Percentiles rank a stretch among this genome's conserved stretches.
Conservation (phyloP, 2,113 vertebrate genomes). For the Vimba vimba region DNA sequence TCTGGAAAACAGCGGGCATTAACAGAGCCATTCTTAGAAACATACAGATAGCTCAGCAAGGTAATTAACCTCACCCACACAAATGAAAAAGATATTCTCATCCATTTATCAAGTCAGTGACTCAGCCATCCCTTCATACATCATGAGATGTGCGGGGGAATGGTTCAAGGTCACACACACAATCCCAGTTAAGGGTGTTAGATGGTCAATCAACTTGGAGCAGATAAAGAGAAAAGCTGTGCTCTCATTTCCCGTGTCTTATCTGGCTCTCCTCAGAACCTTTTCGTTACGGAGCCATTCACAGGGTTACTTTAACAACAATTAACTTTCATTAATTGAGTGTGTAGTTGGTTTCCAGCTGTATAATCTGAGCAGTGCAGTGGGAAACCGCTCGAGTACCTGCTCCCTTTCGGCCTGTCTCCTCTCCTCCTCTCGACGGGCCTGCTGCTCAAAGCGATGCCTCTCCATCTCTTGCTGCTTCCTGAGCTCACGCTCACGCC, state of each 20-base stretch:
- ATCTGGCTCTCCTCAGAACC: slow-evolving; percentile 22
- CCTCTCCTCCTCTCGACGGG: slow-evolving; percentile 90
- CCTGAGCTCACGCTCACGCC: slow-evolving; percentile 88
- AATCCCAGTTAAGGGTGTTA: background rate
- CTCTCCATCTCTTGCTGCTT: slow-evolving; percentile 93
- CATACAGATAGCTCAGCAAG: background rate
- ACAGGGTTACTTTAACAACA: background rate
- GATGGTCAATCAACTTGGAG: slow-evolving; percentile 24
- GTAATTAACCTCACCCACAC: slow-evolving; percentile 16
- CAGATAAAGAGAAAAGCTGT: slow-evolving; percentile 26
- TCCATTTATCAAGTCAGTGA: slow-evolving; percentile 29
- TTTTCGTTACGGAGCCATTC: background rate
- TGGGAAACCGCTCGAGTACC: slow-evolving; percentile 70
- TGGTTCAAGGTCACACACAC: slow-evolving; percentile 22
- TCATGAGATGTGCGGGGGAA: background rate
- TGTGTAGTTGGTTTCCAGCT: slow-evolving; percentile 13
- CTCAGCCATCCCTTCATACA: slow-evolving; percentile 12
- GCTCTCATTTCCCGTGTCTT: slow-evolving; percentile 5
- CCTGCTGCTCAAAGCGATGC: slow-evolving; percentile 88
- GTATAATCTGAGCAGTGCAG: background rate
- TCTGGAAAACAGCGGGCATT: slow-evolving; percentile 9
- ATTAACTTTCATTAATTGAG: slow-evolving; percentile 32
- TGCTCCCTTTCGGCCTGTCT: slow-evolving; percentile 91
- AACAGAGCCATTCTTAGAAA: background rate
- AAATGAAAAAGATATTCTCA: slow-evolving; percentile 14